A percentile compares a stretch with the other conserved stretches of the same genome.
Conservation (phyloP, 2,888 invertebrate genomes). For the Pogonocherus hispidulus region DNA sequence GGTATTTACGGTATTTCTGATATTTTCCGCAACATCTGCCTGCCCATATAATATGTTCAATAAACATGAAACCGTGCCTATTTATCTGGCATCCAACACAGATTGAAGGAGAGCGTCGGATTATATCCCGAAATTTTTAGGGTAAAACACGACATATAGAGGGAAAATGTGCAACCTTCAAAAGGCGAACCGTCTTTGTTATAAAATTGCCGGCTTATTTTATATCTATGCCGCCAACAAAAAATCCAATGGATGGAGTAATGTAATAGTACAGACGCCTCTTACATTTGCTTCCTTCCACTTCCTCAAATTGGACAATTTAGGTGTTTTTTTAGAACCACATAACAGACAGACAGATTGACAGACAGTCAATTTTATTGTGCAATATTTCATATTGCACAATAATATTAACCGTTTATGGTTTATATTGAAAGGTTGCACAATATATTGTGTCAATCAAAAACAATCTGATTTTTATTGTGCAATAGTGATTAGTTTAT, state of each 20-base stretch:
- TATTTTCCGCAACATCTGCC: conserved; percentile 41
- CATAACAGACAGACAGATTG: no score
- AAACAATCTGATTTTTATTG: no score
- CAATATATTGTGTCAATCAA: no score
- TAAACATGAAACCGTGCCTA: conserved; percentile 35
- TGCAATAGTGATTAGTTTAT: no score
- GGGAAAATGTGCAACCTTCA: conserved; percentile 8
- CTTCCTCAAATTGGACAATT: no score
- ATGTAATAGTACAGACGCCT: no score
- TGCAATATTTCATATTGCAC: no score
- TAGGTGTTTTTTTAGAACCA: no score
- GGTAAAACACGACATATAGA: conserved; percentile 9
- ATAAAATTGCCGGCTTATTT: conserved; percentile 5
- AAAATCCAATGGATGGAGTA: conserved; percentile 3
- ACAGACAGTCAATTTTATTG: no score
- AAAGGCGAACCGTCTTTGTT: conserved; percentile 15
- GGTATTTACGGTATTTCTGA: conserved; percentile 35
- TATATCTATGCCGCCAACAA: background rate
- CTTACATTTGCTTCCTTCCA: no score
- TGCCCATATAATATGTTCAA: conserved; percentile 31
- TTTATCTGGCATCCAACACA: background rate
- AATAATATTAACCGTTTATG: no score
- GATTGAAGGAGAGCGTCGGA: conserved; percentile 2
- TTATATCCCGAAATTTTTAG: conserved; percentile 18
- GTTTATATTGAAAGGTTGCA: no score